Conservation (phyloP, 1,140 invertebrate genomes). For the Drosophila albomicans region DNA sequence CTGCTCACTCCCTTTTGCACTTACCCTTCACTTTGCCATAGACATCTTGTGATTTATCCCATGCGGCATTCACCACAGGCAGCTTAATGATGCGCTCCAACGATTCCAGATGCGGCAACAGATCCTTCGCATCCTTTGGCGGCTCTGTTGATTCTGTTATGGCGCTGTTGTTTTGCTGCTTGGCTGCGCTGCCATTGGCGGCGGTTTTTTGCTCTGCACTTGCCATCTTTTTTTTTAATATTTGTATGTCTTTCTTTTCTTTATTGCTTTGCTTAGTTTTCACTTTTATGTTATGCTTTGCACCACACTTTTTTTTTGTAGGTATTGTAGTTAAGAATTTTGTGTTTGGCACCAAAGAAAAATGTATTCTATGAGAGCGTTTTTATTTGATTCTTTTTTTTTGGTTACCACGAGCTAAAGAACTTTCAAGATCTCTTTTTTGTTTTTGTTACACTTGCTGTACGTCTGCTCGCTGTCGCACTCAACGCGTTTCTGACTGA, state of each 20-base stretch:
- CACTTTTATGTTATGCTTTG: constrained; percentile 59
- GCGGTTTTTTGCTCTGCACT: constrained; percentile 75
- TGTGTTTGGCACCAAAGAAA: constrained; percentile 60
- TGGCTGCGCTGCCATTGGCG: constrained; percentile 50
- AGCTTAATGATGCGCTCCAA: constrained; percentile 86
- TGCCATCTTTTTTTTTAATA: constrained; percentile 57
- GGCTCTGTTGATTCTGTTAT: constrained; percentile 45
- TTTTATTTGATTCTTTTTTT: not conserved
- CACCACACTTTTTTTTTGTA: constrained; percentile 62
- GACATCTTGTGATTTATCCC: constrained; percentile 86
- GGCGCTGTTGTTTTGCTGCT: constrained; percentile 10
- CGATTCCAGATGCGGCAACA: constrained; percentile 86
- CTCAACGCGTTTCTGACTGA: constrained; percentile 60
- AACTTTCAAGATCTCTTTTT: constrained; percentile 31
- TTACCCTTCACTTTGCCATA: constrained; percentile 87
- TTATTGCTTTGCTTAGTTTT: constrained; percentile 46
- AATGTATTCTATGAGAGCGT: constrained; percentile 48
- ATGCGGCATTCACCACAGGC: constrained; percentile 86
- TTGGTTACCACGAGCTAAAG: constrained; percentile 31
- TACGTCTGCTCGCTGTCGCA: constrained; percentile 59
- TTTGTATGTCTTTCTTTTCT: constrained; percentile 28
- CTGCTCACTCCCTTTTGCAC: not conserved
- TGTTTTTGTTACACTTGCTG: constrained; percentile 8
- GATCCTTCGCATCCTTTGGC: constrained; percentile 77
- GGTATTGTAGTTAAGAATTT: constrained; percentile 1